These are phyloP conservation scores for Lobophora halterata DNA, from an alignment of 2,888 invertebrate species.

Conservation along the genomic window DNA sequence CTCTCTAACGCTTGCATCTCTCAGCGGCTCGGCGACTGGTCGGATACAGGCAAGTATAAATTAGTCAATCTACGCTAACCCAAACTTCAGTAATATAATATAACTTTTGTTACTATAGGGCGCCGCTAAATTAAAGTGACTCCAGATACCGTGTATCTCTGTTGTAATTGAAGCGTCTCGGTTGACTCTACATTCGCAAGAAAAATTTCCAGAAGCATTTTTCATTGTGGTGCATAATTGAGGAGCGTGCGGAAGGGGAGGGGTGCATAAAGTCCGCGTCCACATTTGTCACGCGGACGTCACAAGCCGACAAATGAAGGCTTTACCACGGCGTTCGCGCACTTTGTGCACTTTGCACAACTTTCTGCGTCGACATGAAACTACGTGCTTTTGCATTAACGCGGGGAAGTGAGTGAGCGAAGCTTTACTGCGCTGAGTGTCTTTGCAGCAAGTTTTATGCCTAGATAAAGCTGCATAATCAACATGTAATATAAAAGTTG, in stretches of 20 bases:
- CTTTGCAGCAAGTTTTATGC: conserved; percentile 69
- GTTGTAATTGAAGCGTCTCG: conserved; percentile 14
- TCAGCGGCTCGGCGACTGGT: conserved; percentile 47
- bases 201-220: conserved; percentile 55
- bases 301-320: conserved; percentile 81
- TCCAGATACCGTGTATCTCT: conserved; percentile 40
- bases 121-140: conserved; percentile 63
- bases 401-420: conserved; percentile 63
- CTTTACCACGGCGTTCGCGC: conserved; percentile 73
- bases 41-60: conserved; percentile 73
- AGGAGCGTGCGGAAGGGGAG: conserved; percentile 48
- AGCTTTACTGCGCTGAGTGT: conserved; percentile 66
- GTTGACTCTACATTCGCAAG: conserved; percentile 33
- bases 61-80: conserved; percentile 78
- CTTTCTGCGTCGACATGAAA: conserved; percentile 74
- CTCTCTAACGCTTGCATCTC: conserved; percentile 59
- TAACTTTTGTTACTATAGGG: conserved; percentile 69
- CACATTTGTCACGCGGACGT: conserved; percentile 79
- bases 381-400: conserved; percentile 79
- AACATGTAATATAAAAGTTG: conserved; percentile 56
- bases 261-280: conserved; percentile 66
- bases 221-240: conserved; percentile 68
- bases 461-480: conserved; percentile 70
- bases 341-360: conserved; percentile 78
- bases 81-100: conserved; percentile 72